Evolutionary conservation across 1,140 invertebrate species (phyloP).

Genomic region (Melitaea cinxia): DNA sequence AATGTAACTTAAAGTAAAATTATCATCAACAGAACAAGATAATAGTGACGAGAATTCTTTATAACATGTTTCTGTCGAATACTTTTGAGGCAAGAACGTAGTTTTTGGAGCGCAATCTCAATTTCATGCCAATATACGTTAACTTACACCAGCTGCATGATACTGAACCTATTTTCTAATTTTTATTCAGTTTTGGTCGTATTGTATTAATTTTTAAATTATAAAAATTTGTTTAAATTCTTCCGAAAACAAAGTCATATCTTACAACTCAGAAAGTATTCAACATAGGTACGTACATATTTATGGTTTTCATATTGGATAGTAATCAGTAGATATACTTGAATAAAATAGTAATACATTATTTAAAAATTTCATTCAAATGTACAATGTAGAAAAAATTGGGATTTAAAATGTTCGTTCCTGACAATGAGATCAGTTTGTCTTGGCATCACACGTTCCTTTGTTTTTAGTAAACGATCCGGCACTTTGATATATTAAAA

Average conservation of each 20-base stretch:
- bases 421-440: constrained; percentile 10
- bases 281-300: too few species aligned
- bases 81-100: neutral
- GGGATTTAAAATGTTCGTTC: constrained; percentile 29
- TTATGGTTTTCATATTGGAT: too few species aligned
- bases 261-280: too few species aligned
- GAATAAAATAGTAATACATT: too few species aligned
- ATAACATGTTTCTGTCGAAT: neutral
- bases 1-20: neutral
- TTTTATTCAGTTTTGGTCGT: neutral
- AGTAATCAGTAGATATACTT: too few species aligned
- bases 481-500: neutral
- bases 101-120: neutral
- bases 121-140: neutral
- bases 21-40: neutral
- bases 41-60: neutral
- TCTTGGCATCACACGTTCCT: constrained; percentile 26
- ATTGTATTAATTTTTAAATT: neutral
- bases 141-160: constrained; percentile 1
- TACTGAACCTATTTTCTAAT: constrained; percentile 3
- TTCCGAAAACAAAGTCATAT: neutral
- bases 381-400: constrained; percentile 6
- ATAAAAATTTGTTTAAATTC: neutral
- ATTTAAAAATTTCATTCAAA: neutral
- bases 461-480: constrained; percentile 5